Evolutionary conservation across 2,888 invertebrate genomes (phyloP), one percentile per base, ranked within the genome.

Genomic region (Timema podura): DNA sequence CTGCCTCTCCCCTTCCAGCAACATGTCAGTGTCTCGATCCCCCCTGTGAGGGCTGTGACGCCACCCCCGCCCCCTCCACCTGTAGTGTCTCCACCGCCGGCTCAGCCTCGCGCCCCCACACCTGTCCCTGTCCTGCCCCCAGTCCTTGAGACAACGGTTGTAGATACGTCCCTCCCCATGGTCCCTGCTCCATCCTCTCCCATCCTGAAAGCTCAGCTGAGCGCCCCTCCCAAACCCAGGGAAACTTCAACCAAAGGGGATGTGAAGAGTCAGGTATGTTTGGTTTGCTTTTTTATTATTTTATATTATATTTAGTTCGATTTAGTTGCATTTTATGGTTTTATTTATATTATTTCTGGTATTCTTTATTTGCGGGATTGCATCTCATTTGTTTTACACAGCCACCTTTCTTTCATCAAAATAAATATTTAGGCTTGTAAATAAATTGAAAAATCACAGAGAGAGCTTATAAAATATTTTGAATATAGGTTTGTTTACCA

Each of bases 191-290:
- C 91, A 64, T 85, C 90, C 48, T 92, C 92, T 64, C 91, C 92
- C 10, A 93, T 93, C 79, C 83, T 93, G 76, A 92, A 93, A 84
- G 93, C 93, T 76, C 92, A 93, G 82, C 84, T 93, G 76, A 92
- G 92, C 76, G 88, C 89, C 75, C 89, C 89, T 74, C 85, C 87
- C 71, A 85, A 86, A 81, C 83, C 81, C 71, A 76, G 79, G 71
- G 78, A 76, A 76, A 61, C 44, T 44, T 79, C 74, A 76, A 78
- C 80, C 77, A 81, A 79, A 79, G 80, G 79, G 79, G 81, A 81
- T 77, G 79, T 81, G 78, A 86, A 85, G 80, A 85, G 85, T 82
- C 86, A 86, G 85, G 86, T 86, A 85, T 84, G 82, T 83, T 59
- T 64, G 51, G 16, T 57, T 64, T 48, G n/a, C 49, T 65, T 69